Evolutionary conservation across 2,113 vertebrate genomes (phyloP), one percentile per base, ranked within the genome.

Genomic region (Cygnus buccinator): DNA sequence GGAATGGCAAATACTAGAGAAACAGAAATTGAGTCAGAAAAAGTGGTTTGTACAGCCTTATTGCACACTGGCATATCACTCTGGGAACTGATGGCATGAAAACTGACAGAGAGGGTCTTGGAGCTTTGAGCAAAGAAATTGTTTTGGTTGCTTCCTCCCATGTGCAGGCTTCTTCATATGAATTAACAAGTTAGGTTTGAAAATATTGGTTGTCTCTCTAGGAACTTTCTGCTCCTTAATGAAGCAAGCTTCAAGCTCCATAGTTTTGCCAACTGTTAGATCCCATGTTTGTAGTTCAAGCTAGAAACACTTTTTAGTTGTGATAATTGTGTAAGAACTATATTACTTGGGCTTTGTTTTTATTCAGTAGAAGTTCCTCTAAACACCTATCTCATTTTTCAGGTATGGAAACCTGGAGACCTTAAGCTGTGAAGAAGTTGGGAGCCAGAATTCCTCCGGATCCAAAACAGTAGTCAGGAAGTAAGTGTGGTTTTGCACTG

Each of bases 381-480:
- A 67, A 96, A 63, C 59, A 74, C 43, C 29, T 13, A 9, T 89
- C 44, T 96, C 35, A 17, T 84, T 88, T 58, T 95, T 37, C 97
- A 99, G 99, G 80, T 99, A 98, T 82, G 99, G 99, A 91, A 97
- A 94, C 85, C 85, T 98, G 94, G 98, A 98, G 70, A 97, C 97
- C 89, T 97, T 96, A 22, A 95, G 83, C 73, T 97, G 93, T 93
- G 98, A 96, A 87, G 98, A 98, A 11, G 73, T 91, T 29, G 96
- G 89, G 68, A 97, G 71, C 81, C 93, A 94, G 63, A 98, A 91
- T 67, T 93, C 98, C 26, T 95, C 97, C 0, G 98, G 98, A 91
- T 98, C 97, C 76, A 98, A 85, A 50, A 87, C 95, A 9, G 98
- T 98, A 39, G 98, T 99, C 95, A 98, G 98, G 97, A 99, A 96